These are phyloP conservation scores for Calameuta pallipes DNA, from an alignment of 2,888 invertebrate species.

Conservation along the genomic window DNA sequence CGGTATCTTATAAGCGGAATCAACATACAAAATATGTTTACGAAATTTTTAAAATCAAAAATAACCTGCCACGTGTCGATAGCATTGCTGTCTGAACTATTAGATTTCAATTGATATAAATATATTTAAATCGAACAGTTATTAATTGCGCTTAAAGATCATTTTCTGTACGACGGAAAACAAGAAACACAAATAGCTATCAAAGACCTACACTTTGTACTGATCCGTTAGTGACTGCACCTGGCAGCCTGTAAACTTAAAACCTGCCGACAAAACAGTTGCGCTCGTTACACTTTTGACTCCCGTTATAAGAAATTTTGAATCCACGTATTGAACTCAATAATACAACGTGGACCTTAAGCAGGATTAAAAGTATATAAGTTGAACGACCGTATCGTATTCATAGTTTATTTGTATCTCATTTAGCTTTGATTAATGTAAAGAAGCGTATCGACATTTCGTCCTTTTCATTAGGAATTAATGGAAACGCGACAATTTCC, in stretches of 20 bases:
- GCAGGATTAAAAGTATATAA: neutral
- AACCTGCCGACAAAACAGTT: no score
- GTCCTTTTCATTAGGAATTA: neutral
- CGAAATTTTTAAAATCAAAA: neutral
- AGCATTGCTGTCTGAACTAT: neutral
- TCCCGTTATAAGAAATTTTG: no score
- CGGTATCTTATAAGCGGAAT: neutral
- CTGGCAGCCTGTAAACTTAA: no score
- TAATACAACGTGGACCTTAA: no score
- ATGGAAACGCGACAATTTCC: neutral
- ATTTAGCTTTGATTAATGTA: neutral
- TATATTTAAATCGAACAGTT: neutral
- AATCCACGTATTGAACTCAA: no score
- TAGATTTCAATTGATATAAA: neutral
- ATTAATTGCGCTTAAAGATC: neutral
- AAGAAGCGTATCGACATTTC: neutral
- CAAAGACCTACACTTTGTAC: no score
- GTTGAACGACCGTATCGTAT: neutral
- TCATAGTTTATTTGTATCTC: neutral
- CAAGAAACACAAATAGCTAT: no score
- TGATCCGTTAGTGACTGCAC: no score
- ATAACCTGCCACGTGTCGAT: neutral
- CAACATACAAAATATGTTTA: neutral
- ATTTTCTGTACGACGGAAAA: neutral
- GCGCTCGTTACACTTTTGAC: no score